Evolutionary conservation across 1,140 invertebrate genomes (phyloP).

Genomic region (Leptinotarsa defecta): DNA sequence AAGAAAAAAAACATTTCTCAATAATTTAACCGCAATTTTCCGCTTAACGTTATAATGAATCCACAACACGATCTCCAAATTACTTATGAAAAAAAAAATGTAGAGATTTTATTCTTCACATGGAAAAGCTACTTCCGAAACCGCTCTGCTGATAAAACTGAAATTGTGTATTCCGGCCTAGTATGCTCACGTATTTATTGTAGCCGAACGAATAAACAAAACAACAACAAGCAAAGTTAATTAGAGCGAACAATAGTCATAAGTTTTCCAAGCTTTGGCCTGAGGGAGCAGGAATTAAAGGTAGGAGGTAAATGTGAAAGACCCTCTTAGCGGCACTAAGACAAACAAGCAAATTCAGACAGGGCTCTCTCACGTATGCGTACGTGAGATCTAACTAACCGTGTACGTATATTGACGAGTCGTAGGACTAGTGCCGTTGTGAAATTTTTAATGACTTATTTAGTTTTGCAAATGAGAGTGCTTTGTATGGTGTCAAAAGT

Average conservation of each 20-base stretch:
- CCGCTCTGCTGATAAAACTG: neutral
- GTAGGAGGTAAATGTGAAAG: neutral
- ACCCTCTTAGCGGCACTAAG: neutral
- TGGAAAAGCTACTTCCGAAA: neutral
- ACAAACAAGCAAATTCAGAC: neutral
- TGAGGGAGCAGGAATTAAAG: constrained; percentile 2
- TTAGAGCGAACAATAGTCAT: constrained; percentile 5
- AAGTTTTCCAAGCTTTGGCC: neutral
- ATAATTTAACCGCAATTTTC: too few species aligned
- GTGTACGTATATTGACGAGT: neutral
- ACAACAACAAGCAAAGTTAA: constrained; percentile 8
- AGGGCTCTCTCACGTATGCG: neutral
- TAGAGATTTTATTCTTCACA: neutral
- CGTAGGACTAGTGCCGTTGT: neutral
- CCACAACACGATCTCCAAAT: too few species aligned
- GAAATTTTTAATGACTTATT: too few species aligned
- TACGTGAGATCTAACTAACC: neutral
- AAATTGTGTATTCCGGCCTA: neutral
- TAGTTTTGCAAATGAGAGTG: too few species aligned
- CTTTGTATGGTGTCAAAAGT: too few species aligned
- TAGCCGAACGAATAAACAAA: constrained; percentile 6
- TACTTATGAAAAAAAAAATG: neutral
- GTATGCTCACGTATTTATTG: neutral
- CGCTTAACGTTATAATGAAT: too few species aligned
- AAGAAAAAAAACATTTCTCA: too few species aligned